Percentiles rank a stretch among this genome's conserved stretches.
These are phyloP conservation scores for Xenotilapia longispinis DNA, from an alignment of 2,113 vertebrate genomes.

Conservation along the genomic window DNA sequence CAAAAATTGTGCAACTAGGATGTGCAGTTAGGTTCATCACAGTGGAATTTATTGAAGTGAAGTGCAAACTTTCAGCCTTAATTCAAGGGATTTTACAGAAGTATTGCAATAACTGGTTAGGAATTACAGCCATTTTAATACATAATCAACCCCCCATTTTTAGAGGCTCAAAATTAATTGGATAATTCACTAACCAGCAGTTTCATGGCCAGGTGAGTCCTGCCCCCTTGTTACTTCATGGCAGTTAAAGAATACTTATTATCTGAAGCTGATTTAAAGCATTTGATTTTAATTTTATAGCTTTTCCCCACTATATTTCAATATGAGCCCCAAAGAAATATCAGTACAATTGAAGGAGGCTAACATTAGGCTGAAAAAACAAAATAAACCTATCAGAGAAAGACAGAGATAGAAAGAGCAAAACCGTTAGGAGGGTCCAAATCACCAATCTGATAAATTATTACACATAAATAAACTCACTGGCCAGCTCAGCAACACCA, in stretches of 20 bases:
- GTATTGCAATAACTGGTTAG: background rate
- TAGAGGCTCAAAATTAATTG: background rate
- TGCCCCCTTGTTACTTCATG: background rate
- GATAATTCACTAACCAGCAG: background rate
- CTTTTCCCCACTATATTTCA: background rate
- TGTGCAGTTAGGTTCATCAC: background rate
- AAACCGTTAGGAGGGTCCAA: background rate
- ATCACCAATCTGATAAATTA: background rate
- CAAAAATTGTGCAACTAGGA: background rate
- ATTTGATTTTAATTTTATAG: background rate
- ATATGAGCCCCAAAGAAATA: background rate
- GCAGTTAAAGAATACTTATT: background rate
- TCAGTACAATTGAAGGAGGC: background rate
- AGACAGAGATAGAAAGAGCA: background rate
- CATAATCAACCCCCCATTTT: background rate
- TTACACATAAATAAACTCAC: background rate
- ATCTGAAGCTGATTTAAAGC: background rate
- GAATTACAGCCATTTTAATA: background rate
- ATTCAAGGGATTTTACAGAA: background rate
- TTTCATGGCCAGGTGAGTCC: background rate
- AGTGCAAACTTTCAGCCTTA: background rate
- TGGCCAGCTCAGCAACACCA: background rate
- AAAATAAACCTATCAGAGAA: background rate
- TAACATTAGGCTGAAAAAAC: background rate
- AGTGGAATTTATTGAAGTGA: background rate